phyloP scores from a whole-genome alignment of 2,113 vertebrate genomes.

The Chionodraco myersi region DNA sequence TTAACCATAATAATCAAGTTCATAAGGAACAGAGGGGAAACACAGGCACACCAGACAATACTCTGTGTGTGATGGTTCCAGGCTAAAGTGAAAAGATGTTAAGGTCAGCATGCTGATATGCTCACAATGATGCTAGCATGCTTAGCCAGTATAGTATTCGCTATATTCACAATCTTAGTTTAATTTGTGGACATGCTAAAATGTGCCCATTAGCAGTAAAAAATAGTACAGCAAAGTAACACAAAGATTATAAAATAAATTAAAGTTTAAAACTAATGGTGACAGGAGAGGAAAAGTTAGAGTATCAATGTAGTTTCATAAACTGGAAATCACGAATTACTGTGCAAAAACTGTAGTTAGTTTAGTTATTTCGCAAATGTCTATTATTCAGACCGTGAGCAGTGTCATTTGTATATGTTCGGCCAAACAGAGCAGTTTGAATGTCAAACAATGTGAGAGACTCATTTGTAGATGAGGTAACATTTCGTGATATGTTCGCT shows the following conservation, averaged over 20 bases:
- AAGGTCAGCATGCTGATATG: background rate
- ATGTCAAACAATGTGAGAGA: background rate
- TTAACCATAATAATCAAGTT: conserved; percentile 9
- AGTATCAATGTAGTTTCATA: background rate
- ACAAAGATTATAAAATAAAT: background rate
- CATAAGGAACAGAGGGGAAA: conserved; percentile 1
- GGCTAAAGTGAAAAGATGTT: background rate
- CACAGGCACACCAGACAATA: background rate
- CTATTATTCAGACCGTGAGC: background rate
- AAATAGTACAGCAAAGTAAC: too few relatives aligned
- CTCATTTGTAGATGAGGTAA: conserved; percentile 8
- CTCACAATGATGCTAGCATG: background rate
- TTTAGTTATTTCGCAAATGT: too few relatives aligned
- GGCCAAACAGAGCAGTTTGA: background rate
- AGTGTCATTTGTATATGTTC: conserved; percentile 5
- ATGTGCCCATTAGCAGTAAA: too few relatives aligned
- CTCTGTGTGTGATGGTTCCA: background rate
- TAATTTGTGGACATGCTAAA: background rate
- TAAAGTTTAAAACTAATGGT: background rate
- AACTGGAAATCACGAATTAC: background rate
- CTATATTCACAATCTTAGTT: background rate
- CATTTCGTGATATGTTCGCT: background rate
- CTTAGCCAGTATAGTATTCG: background rate
- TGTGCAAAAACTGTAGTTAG: background rate
- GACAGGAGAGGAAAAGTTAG: background rate